A percentile compares a stretch with the other conserved stretches of the same genome.
Conservation (phyloP, 2,888 invertebrate species). For the Carpatolechia fugitivella region DNA sequence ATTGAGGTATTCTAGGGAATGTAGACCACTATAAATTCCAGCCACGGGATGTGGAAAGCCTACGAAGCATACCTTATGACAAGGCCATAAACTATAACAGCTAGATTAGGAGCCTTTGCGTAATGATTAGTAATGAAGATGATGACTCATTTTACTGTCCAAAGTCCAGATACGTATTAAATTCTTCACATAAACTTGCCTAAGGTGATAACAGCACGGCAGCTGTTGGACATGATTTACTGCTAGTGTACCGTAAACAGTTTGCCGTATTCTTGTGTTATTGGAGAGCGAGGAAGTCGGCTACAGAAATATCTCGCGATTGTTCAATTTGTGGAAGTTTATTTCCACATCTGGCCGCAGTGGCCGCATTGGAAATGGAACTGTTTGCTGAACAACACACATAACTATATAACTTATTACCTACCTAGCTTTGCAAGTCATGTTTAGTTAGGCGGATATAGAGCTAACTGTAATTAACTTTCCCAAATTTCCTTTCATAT, state of each 20-base stretch:
- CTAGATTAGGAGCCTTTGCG: background rate
- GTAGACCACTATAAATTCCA: background rate
- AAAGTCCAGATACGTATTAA: background rate
- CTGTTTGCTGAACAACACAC: background rate
- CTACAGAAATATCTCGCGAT: slow-evolving; percentile 31
- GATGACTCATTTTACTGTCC: slow-evolving; percentile 2
- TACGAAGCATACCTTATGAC: background rate
- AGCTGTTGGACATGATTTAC: slow-evolving; percentile 13
- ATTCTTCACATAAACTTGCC: slow-evolving; percentile 8
- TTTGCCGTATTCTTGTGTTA: slow-evolving; percentile 24
- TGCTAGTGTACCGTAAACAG: slow-evolving; percentile 15
- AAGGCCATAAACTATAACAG: background rate
- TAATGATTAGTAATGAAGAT: background rate
- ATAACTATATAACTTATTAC: no score
- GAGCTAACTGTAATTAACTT: slow-evolving; percentile 6
- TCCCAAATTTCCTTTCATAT: slow-evolving; percentile 10
- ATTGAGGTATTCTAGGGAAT: background rate
- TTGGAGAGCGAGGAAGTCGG: slow-evolving; percentile 26
- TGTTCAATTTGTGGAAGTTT: slow-evolving; percentile 28
- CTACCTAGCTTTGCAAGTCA: no score
- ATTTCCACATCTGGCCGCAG: slow-evolving; percentile 26
- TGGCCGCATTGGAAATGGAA: slow-evolving; percentile 5
- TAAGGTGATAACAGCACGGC: slow-evolving; percentile 10
- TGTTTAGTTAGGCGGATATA: no score
- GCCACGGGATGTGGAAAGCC: background rate